Evolutionary conservation across 2,113 vertebrate genomes (phyloP).

Genomic region (Willisornis vidua): DNA sequence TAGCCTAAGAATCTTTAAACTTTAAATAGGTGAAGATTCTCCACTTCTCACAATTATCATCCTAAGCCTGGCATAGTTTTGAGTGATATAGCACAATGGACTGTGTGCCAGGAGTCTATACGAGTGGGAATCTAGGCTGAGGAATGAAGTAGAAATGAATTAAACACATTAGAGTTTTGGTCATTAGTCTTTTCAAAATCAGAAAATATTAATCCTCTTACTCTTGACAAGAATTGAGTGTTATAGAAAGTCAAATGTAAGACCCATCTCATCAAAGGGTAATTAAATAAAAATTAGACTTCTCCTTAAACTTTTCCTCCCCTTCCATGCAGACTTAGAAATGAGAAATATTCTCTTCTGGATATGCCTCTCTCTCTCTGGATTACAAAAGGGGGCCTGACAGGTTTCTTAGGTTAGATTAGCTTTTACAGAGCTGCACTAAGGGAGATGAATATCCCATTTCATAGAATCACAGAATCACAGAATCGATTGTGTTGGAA

Average conservation of each 20-base stretch:
- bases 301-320: background rate
- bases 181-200: background rate
- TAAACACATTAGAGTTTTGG: background rate
- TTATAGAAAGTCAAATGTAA: background rate
- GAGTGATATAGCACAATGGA: background rate
- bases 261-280: background rate
- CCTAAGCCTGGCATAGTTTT: background rate
- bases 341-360: background rate
- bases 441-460: background rate
- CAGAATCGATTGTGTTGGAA: no score
- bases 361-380: fast-evolving
- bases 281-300: background rate
- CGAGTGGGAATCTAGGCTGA: background rate
- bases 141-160: background rate
- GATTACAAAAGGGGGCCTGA: background rate
- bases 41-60: background rate
- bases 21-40: background rate
- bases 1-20: background rate
- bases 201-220: background rate
- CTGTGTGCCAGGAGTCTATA: background rate
- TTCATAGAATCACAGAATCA: background rate
- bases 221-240: background rate
- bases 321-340: background rate
- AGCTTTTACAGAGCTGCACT: background rate
- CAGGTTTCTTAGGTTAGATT: background rate